These are phyloP conservation scores for Crax fasciolata DNA, from an alignment of 2,797 vertebrate genomes.

Conservation along the genomic window DNA sequence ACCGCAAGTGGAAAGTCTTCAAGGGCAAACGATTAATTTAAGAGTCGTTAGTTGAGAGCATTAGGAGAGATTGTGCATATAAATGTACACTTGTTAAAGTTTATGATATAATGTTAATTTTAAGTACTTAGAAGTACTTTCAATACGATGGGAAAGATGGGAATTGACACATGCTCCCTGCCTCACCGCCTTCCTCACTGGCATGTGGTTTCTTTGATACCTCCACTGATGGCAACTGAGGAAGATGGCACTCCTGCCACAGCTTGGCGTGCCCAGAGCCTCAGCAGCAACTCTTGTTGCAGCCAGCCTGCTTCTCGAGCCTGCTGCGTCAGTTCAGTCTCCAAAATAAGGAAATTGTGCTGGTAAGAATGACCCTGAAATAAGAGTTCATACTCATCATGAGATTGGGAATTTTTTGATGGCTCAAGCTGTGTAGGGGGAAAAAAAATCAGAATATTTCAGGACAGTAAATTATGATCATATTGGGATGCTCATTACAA, in stretches of 20 bases:
- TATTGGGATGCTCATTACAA: neutral
- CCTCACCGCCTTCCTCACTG: accelerated
- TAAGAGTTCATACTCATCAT: neutral
- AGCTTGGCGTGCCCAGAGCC: neutral
- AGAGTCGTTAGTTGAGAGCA: neutral
- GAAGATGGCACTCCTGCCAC: neutral
- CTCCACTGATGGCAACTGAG: neutral
- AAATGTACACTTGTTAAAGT: neutral
- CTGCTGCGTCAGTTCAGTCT: neutral
- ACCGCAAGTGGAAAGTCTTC: neutral
- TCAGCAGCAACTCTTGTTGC: neutral
- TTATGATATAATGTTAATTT: neutral
- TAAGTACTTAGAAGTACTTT: neutral
- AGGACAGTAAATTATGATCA: neutral
- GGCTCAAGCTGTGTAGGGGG: neutral
- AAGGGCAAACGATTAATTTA: neutral
- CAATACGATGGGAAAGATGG: neutral
- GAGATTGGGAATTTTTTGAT: neutral
- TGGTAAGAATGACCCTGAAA: neutral
- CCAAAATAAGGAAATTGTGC: neutral
- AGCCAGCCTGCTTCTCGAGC: neutral
- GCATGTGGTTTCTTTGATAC: accelerated
- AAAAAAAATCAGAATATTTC: neutral
- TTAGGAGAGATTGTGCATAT: neutral
- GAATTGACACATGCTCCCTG: neutral